Evolutionary conservation across 92 coral and sea anemone species (phyloP).

Genomic region (Paramuricea clavata): DNA sequence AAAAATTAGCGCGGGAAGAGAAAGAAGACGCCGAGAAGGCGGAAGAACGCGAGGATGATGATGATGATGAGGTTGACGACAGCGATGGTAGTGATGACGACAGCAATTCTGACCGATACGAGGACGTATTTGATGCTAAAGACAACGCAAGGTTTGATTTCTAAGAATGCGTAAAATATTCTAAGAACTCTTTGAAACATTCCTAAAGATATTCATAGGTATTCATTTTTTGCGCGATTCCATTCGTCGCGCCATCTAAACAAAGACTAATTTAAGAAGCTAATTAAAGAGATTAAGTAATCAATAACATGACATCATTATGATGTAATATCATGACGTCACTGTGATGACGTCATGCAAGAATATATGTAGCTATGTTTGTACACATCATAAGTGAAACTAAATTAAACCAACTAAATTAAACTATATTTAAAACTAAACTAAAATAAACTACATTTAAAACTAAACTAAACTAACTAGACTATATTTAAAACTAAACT

Average conservation of each 20-base stretch:
- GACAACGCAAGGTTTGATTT: background rate
- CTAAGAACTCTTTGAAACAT: background rate
- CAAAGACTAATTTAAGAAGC: background rate
- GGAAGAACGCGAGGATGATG: background rate
- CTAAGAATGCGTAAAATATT: background rate
- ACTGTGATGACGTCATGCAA: too few relatives aligned
- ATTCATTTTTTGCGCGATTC: background rate
- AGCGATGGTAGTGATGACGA: background rate
- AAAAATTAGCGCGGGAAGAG: conserved; percentile 1
- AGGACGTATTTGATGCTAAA: background rate
- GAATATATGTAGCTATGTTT: too few relatives aligned
- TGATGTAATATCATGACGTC: too few relatives aligned
- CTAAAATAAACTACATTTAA: too few relatives aligned
- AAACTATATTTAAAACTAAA: too few relatives aligned
- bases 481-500: too few relatives aligned
- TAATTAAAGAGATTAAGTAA: too few relatives aligned
- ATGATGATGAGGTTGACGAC: conserved; percentile 17
- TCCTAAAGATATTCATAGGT: background rate
- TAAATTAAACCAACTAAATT: too few relatives aligned
- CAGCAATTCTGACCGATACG: background rate
- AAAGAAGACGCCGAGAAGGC: background rate
- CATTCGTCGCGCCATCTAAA: background rate
- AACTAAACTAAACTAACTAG: too few relatives aligned
- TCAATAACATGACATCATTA: too few relatives aligned
- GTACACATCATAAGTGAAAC: too few relatives aligned